Base-by-base conservation (phyloP, 2,113 vertebrate species). In the Paradoxurus hermaphroditus region DNA sequence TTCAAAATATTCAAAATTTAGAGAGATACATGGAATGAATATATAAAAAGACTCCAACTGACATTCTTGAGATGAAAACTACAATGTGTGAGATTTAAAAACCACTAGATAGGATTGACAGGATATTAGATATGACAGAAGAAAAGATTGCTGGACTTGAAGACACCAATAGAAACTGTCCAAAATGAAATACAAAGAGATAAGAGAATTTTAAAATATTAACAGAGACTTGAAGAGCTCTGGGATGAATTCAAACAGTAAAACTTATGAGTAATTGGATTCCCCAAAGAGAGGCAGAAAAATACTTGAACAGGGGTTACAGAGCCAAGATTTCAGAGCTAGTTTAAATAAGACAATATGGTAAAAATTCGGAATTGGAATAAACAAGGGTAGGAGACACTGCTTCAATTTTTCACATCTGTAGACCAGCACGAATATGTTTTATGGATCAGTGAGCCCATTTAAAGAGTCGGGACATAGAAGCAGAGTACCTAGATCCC, bases 91-190 rank as follows among this genome's bases (percentile, higher is more conserved):
- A 82, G n/a, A 56, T 59, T 59, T 7, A 46, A 72, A 93, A 63
- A 25, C 70, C 4, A 81, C 4, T 72, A 62, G n/a, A 14, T 84
- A 23, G 31, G 5, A 49, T 84, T 91, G 72, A 73, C 2, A 39
- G 31, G 31, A 91, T 12, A 65, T 84, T 65, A 85, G 70, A 94
- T 25, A 7, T 14, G 36, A 53, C 34, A 9, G 27, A 65, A 84
- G 68, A 96, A 97, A 83, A 88, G 51, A 93, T 79, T 63, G 46
- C 70, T 44, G 25, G 21, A 85, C 44, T 79, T 84, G 34, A 88
- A 91, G 68, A 72, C 41, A 84, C 19, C n/a, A 63, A 84, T 34
- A 84, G 11, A 87, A 95, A 62, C 21, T 49, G 79, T 36, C 27
- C 19, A 89, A 86, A 94, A 36, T 39, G 23, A 73, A 90, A 78